Evolutionary conservation across 2,888 invertebrate genomes (phyloP).

Genomic region (Orthosia cruda): DNA sequence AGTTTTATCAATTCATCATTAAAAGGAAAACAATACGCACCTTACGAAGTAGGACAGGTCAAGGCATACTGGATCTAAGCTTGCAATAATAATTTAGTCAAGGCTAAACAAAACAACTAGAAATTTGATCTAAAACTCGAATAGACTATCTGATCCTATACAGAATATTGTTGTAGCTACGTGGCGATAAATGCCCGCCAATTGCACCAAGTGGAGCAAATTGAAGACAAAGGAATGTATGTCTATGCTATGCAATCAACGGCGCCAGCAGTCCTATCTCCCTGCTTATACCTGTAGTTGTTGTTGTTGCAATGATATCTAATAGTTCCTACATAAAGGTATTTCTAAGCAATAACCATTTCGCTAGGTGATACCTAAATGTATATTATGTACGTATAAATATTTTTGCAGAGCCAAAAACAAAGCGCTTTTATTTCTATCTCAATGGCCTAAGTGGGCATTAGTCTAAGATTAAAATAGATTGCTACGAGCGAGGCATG

Average conservation of each 20-base stretch:
- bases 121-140: neutral
- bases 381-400: too few species aligned
- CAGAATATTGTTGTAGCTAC: neutral
- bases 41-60: slow-evolving; percentile 5
- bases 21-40: neutral
- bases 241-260: slow-evolving; percentile 25
- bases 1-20: slow-evolving; percentile 1
- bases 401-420: too few species aligned
- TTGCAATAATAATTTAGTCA: neutral
- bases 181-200: slow-evolving; percentile 22
- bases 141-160: neutral
- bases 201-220: slow-evolving; percentile 53
- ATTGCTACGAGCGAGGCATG: neutral
- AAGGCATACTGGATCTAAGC: slow-evolving; percentile 6
- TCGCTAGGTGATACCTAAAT: too few species aligned
- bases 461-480: slow-evolving; percentile 31
- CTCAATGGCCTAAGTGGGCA: too few species aligned
- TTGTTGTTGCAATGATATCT: too few species aligned
- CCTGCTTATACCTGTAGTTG: slow-evolving; percentile 4
- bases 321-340: neutral
- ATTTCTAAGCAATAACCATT: neutral
- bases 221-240: slow-evolving; percentile 49
- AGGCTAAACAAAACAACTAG: neutral
- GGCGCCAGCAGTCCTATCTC: neutral
- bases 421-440: too few species aligned